These are phyloP conservation scores for Leptinotarsa defecta DNA, from an alignment of 1,140 invertebrate species.

Conservation along the genomic window DNA sequence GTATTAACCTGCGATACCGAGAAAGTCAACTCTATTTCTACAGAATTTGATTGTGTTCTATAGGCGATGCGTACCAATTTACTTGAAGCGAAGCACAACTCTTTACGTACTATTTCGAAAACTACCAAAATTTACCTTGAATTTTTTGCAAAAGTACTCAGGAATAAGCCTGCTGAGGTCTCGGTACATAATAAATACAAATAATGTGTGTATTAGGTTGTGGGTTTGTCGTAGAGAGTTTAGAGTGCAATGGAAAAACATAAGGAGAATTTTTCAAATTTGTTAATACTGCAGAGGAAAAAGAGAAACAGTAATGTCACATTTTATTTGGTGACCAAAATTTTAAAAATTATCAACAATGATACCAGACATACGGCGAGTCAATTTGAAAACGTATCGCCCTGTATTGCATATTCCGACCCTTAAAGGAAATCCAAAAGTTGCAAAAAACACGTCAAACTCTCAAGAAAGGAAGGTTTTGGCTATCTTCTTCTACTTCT, in stretches of 20 bases:
- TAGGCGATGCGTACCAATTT: slow-evolving; percentile 6
- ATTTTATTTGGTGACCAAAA: too few relatives aligned
- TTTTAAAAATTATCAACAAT: too few relatives aligned
- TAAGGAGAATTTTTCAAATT: background rate
- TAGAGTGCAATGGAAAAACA: background rate
- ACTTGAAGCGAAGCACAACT: slow-evolving; percentile 28
- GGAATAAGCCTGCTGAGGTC: slow-evolving; percentile 27
- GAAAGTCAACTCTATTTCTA: background rate
- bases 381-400: too few relatives aligned
- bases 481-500: too few relatives aligned
- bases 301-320: too few relatives aligned
- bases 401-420: too few relatives aligned
- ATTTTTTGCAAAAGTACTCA: slow-evolving; percentile 22
- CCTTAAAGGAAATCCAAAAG: too few relatives aligned
- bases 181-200: slow-evolving; percentile 19
- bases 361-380: too few relatives aligned
- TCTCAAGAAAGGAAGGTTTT: too few relatives aligned
- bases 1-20: too few relatives aligned
- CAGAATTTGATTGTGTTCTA: background rate
- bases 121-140: slow-evolving; percentile 29
- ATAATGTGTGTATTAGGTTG: slow-evolving; percentile 10
- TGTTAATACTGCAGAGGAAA: background rate
- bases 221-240: background rate
- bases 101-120: slow-evolving; percentile 13
- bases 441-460: too few relatives aligned